Base-by-base conservation (phyloP, 2,888 invertebrate genomes). In the Steinernema carpocapsae region DNA sequence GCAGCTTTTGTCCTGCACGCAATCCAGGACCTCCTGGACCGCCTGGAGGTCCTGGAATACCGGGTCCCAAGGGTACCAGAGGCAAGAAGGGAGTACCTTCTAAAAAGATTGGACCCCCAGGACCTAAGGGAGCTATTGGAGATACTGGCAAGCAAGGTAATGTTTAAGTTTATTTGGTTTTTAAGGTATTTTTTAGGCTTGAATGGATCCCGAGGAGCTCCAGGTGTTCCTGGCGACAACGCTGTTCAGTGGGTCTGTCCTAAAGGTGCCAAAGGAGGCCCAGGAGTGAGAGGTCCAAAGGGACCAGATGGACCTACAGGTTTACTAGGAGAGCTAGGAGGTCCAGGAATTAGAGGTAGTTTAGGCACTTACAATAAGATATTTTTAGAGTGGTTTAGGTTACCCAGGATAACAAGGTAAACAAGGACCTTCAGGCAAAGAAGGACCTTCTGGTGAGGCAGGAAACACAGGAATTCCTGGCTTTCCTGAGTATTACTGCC, bases 231-330 rank as follows among this genome's bases (percentile, higher is more conserved):
- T 4, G 64, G 64, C 29, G 2, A 22, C 1, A 64, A 64, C 64
- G 64, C 17, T 1, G 29, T 64, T n/a, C 10, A n/a, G 64, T 64
- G 64, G 64, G 6, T 64, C 19, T 32, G 64, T 14, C 64, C 64
- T 32, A 1, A 6, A 6, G 64, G 64, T 32, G 64, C 26, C 32
- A 64, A 64, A 32, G 64, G 64, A 4, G 26, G 32, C 1, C 64
- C 37, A 2, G 64, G 64, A 64, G 37, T 64, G 14, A 29, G 17
- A 10, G 64, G 64, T 10, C 24, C 10, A 17, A 29, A 7, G 6
- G 64, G 64, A 4, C 12, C 24, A 19, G 17, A 29, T 12, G 64
- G 64, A 7, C 64, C 64, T 19, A 10, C 29, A 1, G 64, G 64
- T 32, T 32, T 32, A 4, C 22, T 64, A 1, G 64, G 64, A 12